Conservation (phyloP, 1,140 invertebrate genomes). For the Microplitis mediator region DNA sequence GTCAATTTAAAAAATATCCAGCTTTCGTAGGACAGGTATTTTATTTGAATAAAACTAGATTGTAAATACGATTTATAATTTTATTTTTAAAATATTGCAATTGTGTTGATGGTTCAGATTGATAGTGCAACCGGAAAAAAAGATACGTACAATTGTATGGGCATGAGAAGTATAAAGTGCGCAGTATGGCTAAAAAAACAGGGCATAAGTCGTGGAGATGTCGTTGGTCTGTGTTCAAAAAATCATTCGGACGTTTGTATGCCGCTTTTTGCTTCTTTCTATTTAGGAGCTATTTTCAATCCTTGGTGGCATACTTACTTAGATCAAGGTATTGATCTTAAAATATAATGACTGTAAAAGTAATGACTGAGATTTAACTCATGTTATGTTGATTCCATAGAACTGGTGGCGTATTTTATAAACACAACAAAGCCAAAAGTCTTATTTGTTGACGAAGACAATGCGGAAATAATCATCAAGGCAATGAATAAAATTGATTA, state of each 20-base stretch:
- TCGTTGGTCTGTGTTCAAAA: conserved; percentile 52
- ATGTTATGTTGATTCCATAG: no score
- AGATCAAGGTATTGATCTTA: conserved; percentile 14
- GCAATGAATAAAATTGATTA: conserved; percentile 27
- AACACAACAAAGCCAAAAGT: conserved; percentile 47
- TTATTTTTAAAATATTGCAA: no score
- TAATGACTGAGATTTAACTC: no score
- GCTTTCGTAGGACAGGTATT: not conserved
- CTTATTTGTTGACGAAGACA: conserved; percentile 41
- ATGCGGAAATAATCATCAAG: conserved; percentile 29
- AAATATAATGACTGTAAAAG: no score
- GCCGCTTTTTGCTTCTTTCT: conserved; percentile 56
- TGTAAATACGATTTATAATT: not conserved
- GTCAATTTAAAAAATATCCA: not conserved
- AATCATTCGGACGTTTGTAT: conserved; percentile 58
- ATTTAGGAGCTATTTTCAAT: conserved; percentile 50
- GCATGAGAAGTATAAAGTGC: conserved; percentile 51
- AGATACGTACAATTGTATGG: conserved; percentile 55
- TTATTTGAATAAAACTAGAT: not conserved
- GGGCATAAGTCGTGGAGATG: conserved; percentile 53
- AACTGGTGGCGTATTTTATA: no score
- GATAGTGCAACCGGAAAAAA: conserved; percentile 57
- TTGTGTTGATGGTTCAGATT: conserved; percentile 42
- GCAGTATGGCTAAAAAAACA: conserved; percentile 54
- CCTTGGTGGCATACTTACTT: conserved; percentile 29